Evolutionary conservation across 2,113 vertebrate species (phyloP), one percentile per base, ranked within the genome.

Genomic region (Cottus gobio): DNA sequence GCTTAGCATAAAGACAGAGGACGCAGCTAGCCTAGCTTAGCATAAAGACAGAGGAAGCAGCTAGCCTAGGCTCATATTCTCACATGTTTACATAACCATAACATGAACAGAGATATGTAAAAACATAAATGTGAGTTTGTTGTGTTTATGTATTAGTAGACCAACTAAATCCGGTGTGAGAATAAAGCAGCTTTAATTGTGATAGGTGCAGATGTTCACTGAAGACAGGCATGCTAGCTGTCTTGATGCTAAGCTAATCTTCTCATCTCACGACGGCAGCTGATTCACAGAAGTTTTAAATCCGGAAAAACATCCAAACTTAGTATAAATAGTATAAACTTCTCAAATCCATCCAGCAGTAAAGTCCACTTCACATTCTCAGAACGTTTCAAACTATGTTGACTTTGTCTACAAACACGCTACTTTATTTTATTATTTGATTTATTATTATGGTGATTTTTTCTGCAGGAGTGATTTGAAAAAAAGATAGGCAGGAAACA

Each of bases 241-340:
- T 34, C 8, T 48, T 46, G 36, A 20, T 73, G 71, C 71, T 50
- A 36, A 50, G 58, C 30, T 62, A 50, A 26, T 26, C 28, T 72
- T 18, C 11, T 31, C 18, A 58, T 58, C 57, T 48, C 42, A 37
- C 71, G 39, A 42, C 39, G 12, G 39, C 39, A 48, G 44, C 44
- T 48, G 46, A 48, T 48, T 48, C 46, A 48, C 46, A 8, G n/a
- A n/a, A 54, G 10, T 54, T 54, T 24, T 11, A 54, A 24, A 48
- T 8, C 7, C 46, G 1, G 18, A 61, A 61, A 61, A 36, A 44
- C 42, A 48, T 52, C 7, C 37, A 48, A 66, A 12, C 8, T 28
- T 30, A 18, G 5, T 24, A 6, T 15, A 24, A 52, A 69, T 13
- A 24, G 30, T 44, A 1, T 44, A 5, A 37, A 28, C 48, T 2